Base-by-base conservation (phyloP, 2,888 invertebrate species). In the Carterocephalus palaemon region DNA sequence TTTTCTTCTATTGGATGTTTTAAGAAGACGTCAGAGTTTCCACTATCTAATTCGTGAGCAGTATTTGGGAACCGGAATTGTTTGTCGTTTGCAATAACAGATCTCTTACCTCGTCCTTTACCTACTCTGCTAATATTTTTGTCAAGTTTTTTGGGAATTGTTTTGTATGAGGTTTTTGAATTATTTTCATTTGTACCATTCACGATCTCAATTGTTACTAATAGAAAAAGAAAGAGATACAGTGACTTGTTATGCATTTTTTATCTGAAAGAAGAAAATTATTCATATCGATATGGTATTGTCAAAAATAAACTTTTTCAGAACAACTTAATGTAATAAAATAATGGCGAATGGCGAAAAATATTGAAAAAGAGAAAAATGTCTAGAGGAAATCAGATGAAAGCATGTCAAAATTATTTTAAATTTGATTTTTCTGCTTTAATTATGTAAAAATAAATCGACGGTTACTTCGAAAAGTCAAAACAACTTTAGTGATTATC, bases 161-260 rank as follows among this genome's bases (percentile, higher is more conserved):
- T 12, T 58, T 70, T 74, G 16, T n/a, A n/a, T n/a, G 48, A 51
- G 15, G 26, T 47, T 54, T 75, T 79, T 2, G 60, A 60, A 60
- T 69, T 70, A 53, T 70, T 72, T 2, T 46, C 57, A 52, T 67
- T 57, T 54, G 74, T 75, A 1, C 79, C 72, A 38, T 70, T 59
- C 23, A 66, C 70, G 3, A 68, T 53, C 39, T 70, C 69, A 17
- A 67, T 70, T 10, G 72, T 66, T 49, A 77, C 48, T n/a, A 80
- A 59, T 2, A 83, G 49, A 15, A 75, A 38, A 37, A 72, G 55
- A 20, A 75, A 47, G 13, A 80, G 46, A 9, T 67, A 49, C 31
- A 68, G 60, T 28, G 72, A 50, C 54, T 70, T 75, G 48, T 61
- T 74, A 41, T 59, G 60, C 80, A 80, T 78, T 56, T 69, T 79